Conservation (phyloP, 1,140 invertebrate genomes). For the Myzus persicae region DNA sequence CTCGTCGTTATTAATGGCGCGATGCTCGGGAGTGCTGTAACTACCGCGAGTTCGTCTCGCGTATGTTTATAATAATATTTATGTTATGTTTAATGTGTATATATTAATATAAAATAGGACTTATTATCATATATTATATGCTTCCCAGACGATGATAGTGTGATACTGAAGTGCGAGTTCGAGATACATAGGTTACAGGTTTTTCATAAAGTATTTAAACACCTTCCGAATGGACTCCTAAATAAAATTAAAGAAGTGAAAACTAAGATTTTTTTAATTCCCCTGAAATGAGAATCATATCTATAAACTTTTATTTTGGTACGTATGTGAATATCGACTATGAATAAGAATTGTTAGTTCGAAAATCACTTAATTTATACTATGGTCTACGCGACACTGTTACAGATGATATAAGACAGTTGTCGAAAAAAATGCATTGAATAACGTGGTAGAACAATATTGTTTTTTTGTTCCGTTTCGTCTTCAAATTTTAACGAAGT, state of each 20-base stretch:
- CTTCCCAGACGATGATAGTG: no score
- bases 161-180: background rate
- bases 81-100: background rate
- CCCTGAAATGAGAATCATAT: background rate
- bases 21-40: background rate
- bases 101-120: background rate
- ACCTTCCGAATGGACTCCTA: no score
- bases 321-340: background rate
- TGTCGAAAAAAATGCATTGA: background rate
- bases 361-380: background rate
- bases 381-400: background rate
- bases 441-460: background rate
- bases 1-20: conserved; percentile 54
- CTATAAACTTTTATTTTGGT: background rate
- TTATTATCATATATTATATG: background rate
- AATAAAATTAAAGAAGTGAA: no score
- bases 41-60: background rate
- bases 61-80: background rate
- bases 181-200: background rate
- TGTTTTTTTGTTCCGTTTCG: background rate
- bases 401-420: background rate
- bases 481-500: background rate
- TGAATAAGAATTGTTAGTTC: background rate
- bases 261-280: background rate
- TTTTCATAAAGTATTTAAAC: background rate